These are phyloP conservation scores for Echinarachnius parma DNA, from an alignment of 53 echinoderm and acorn worm species.

Conservation along the genomic window DNA sequence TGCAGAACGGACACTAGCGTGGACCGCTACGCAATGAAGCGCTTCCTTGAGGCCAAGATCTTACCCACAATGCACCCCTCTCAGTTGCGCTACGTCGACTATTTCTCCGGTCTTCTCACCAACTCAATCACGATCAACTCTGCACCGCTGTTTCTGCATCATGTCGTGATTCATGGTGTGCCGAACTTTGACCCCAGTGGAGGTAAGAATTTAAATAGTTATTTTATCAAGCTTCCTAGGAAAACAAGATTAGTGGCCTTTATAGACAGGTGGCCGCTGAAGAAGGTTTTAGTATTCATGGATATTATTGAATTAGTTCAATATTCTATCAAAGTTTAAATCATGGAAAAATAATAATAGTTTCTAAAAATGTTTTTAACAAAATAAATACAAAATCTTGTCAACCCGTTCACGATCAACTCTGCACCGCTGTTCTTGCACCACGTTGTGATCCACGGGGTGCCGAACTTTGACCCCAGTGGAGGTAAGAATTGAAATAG, in stretches of 20 bases:
- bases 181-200: constrained; percentile 93
- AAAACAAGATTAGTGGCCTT: too few relatives aligned
- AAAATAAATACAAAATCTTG: too few relatives aligned
- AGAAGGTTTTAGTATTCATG: too few relatives aligned
- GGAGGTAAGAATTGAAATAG: constrained; percentile 98
- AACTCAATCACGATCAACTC: constrained; percentile 93
- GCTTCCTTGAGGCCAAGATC: constrained; percentile 83
- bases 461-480: constrained; percentile 87
- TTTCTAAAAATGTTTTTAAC: too few relatives aligned
- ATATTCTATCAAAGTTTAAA: too few relatives aligned
- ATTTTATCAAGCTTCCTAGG: too few relatives aligned
- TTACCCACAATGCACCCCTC: constrained; percentile 77
- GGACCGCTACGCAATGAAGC: constrained; percentile 93
- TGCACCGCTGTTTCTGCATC: constrained; percentile 82
- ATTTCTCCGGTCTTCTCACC: constrained; percentile 83
- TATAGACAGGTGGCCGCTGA: too few relatives aligned
- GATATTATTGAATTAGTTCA: too few relatives aligned
- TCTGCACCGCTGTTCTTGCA: constrained; percentile 86
- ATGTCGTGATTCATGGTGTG: constrained; percentile 87
- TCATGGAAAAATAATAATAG: too few relatives aligned
- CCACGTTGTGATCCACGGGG: constrained; percentile 82
- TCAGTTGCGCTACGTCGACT: constrained; percentile 87
- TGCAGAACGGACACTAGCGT: not conserved
- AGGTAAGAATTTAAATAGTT: constrained; percentile 51
- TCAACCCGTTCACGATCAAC: constrained; percentile 89